These are phyloP conservation scores for Martes martes DNA, from an alignment of 2,113 vertebrate genomes.

Conservation along the genomic window DNA sequence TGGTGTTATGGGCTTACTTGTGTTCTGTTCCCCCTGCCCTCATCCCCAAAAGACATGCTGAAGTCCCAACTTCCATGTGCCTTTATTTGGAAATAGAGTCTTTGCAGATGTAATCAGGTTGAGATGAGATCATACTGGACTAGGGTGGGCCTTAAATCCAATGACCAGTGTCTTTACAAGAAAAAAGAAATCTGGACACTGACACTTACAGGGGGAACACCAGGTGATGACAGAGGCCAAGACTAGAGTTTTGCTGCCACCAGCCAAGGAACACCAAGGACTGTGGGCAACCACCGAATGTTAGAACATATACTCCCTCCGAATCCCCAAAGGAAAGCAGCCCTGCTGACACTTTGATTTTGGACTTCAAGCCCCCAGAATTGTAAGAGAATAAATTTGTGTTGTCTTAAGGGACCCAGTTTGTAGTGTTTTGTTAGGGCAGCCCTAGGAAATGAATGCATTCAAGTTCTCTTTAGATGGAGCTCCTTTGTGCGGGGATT, in stretches of 20 bases:
- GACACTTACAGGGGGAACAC: background rate
- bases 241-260: background rate
- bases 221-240: background rate
- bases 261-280: background rate
- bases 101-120: background rate
- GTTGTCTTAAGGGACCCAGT: background rate
- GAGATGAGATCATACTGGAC: background rate
- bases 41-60: background rate
- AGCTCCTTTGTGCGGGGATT: background rate
- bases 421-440: background rate
- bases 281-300: background rate
- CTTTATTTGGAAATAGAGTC: background rate
- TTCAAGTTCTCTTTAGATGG: background rate
- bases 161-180: background rate
- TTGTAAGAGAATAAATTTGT: background rate
- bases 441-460: background rate
- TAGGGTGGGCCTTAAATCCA: background rate
- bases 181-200: background rate
- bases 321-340: background rate
- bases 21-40: background rate
- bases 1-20: background rate
- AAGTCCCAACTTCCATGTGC: background rate
- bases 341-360: background rate
- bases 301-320: background rate
- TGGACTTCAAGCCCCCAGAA: background rate